Percentiles rank a stretch among this genome's conserved stretches.
Conservation (phyloP, 2,113 vertebrate species). For the Tragulus kanchil region DNA sequence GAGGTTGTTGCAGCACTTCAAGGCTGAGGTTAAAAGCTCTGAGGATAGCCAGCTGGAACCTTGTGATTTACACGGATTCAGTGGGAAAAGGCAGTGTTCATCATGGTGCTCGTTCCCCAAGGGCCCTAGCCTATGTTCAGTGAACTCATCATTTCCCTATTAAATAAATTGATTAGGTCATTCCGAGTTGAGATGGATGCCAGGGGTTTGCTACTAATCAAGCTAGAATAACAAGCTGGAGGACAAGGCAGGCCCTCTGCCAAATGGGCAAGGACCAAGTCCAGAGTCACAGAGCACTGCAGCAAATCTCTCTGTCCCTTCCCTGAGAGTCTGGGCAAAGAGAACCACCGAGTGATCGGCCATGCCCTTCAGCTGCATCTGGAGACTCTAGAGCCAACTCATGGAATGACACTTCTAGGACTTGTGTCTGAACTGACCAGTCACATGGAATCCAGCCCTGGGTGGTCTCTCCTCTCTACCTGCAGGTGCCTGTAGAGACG, state of each 20-base stretch:
- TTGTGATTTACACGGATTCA: conserved; percentile 60
- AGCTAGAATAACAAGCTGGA: conserved; percentile 63
- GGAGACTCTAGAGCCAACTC: conserved; percentile 6
- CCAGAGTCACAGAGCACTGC: conserved; percentile 52
- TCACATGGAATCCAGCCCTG: neutral
- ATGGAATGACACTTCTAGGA: neutral
- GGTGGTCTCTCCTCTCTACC: neutral
- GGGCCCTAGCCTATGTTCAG: neutral
- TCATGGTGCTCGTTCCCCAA: conserved; percentile 48
- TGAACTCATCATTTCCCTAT: conserved; percentile 74
- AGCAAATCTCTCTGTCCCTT: conserved; percentile 21
- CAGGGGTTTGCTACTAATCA: conserved; percentile 70
- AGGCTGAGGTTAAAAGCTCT: conserved; percentile 5
- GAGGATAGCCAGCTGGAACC: conserved; percentile 50
- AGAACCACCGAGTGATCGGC: neutral
- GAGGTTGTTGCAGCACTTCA: neutral
- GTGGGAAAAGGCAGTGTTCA: conserved; percentile 63
- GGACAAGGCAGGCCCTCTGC: conserved; percentile 58
- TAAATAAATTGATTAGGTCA: conserved; percentile 77
- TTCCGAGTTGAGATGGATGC: conserved; percentile 48
- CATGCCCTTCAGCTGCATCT: conserved; percentile 17
- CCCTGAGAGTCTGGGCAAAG: neutral
- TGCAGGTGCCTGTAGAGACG: neutral
- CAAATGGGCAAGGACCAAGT: conserved; percentile 61
- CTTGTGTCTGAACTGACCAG: neutral